Conservation (phyloP, 2,113 vertebrate species). For the Catharus fuscescens region DNA sequence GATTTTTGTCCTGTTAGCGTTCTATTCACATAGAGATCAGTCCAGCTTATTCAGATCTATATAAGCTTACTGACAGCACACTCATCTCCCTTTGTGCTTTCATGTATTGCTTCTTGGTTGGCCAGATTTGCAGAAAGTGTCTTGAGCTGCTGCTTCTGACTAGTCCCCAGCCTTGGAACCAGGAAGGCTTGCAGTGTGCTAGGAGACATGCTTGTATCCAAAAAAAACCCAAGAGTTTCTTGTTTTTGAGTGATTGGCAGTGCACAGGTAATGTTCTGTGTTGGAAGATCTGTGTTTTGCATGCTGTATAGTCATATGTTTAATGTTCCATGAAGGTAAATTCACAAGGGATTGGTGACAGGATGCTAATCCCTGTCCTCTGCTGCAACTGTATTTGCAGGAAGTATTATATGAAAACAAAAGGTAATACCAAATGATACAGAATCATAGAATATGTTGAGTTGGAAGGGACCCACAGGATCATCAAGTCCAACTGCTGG, state of each 20-base stretch:
- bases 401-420: neutral
- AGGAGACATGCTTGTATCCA: neutral
- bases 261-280: rapidly evolving
- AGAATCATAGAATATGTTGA: neutral
- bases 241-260: neutral
- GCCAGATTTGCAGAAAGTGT: neutral
- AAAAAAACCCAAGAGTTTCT: neutral
- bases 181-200: no score
- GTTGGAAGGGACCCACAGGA: neutral
- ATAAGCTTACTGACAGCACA: neutral
- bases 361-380: neutral
- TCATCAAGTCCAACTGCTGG: neutral
- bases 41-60: neutral
- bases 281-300: neutral
- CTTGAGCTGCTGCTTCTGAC: neutral
- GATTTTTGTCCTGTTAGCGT: neutral
- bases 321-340: neutral
- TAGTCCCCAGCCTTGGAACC: neutral
- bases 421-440: neutral
- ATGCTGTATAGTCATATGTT: neutral
- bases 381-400: neutral
- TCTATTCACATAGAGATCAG: neutral
- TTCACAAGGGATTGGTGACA: neutral
- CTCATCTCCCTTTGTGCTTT: neutral
- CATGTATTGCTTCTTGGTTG: neutral